Percentiles rank a stretch among this genome's conserved stretches.
These are phyloP conservation scores for Heliconius erato DNA, from an alignment of 2,888 invertebrate species.

Conservation along the genomic window DNA sequence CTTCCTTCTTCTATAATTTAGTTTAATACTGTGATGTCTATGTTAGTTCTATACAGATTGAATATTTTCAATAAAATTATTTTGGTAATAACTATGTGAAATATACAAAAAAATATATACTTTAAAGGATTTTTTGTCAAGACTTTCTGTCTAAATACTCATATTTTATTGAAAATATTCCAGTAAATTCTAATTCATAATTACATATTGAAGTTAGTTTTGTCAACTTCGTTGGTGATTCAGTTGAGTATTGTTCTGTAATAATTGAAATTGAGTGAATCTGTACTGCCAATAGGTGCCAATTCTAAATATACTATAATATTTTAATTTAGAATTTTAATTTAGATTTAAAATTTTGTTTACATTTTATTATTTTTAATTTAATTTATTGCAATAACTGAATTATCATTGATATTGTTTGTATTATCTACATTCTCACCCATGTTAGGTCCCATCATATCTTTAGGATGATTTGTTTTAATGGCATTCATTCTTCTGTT, in stretches of 20 bases:
- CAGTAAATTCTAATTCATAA: neutral
- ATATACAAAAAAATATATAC: neutral
- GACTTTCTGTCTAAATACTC: too few relatives aligned
- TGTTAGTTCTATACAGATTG: constrained; percentile 37
- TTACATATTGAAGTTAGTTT: constrained; percentile 36
- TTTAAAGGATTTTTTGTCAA: neutral
- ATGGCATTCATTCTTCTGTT: constrained; percentile 94
- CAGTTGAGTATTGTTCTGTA: constrained; percentile 41
- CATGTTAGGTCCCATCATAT: constrained; percentile 91
- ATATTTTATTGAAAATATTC: constrained; percentile 44
- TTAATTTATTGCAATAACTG: neutral
- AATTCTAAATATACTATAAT: constrained; percentile 26
- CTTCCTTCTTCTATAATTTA: constrained; percentile 31
- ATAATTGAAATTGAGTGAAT: constrained; percentile 45
- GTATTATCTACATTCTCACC: constrained; percentile 83
- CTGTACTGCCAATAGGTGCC: constrained; percentile 48
- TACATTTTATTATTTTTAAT: neutral
- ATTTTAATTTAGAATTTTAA: neutral
- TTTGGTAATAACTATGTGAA: neutral
- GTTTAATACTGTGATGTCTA: constrained; percentile 41
- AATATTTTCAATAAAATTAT: constrained; percentile 42
- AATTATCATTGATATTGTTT: neutral
- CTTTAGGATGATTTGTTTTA: constrained; percentile 94
- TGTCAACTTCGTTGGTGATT: constrained; percentile 42
- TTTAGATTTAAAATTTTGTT: neutral